Conservation (phyloP, 1,140 invertebrate genomes). For the Megalonaias nervosa region DNA sequence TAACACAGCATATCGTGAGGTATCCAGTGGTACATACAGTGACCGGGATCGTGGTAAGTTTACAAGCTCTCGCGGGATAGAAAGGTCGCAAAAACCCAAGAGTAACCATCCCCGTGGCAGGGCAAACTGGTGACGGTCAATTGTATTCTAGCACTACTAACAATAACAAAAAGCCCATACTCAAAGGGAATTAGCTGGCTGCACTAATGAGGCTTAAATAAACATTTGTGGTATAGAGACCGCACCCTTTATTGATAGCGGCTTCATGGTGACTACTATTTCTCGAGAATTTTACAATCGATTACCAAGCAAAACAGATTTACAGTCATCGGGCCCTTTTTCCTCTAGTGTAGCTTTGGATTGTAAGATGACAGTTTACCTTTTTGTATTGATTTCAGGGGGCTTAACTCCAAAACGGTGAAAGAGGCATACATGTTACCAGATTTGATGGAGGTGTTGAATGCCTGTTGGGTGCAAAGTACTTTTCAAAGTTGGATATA, state of each 20-base stretch:
- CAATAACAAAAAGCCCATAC: no score
- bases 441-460: conserved; percentile 35
- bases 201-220: conserved; percentile 5
- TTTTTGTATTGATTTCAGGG: conserved; percentile 47
- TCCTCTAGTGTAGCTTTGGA: conserved; percentile 30
- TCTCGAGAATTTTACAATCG: not conserved
- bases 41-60: no score
- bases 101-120: no score
- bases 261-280: conserved; percentile 12
- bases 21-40: no score
- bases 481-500: conserved; percentile 53
- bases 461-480: conserved; percentile 29
- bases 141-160: no score
- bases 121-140: no score
- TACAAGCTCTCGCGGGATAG: no score
- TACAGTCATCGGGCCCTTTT: conserved; percentile 17
- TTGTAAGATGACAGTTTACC: conserved; percentile 45
- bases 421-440: conserved; percentile 40
- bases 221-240: not conserved
- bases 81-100: no score
- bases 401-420: conserved; percentile 42
- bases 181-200: no score
- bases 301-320: not conserved
- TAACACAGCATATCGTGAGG: no score
- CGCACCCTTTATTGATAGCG: conserved; percentile 7